phyloP scores from a whole-genome alignment of 2,113 vertebrate species.

The Mesembrinibis cayennensis region DNA sequence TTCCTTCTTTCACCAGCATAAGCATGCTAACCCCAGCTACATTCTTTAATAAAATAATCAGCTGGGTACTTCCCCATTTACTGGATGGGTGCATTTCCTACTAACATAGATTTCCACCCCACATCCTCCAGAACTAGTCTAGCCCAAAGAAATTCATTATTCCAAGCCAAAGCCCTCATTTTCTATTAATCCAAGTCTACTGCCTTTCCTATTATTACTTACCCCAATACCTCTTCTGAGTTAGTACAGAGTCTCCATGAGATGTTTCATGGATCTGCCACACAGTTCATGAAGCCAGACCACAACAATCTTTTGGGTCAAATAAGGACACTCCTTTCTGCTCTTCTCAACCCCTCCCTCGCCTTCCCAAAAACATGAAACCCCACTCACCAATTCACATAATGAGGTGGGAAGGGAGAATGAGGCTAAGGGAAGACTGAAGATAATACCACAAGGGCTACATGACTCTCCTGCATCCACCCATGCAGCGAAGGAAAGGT shows the following conservation, averaged over 20 bases:
- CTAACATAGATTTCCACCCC: not conserved
- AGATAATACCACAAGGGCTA: not conserved
- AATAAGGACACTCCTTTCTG: not conserved
- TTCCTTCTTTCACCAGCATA: not conserved
- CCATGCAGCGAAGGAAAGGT: not conserved
- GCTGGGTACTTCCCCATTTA: not conserved
- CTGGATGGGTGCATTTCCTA: not conserved
- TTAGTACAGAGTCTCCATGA: not conserved
- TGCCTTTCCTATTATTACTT: not conserved
- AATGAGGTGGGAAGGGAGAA: not conserved
- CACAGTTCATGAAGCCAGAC: not conserved
- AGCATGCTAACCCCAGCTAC: not conserved
- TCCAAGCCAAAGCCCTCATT: not conserved
- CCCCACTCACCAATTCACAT: not conserved
- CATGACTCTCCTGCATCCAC: rapidly evolving
- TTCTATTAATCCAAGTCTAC: not conserved
- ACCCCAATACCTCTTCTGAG: too few relatives aligned
- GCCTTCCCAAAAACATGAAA: not conserved
- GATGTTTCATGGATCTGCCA: not conserved
- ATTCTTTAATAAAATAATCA: not conserved
- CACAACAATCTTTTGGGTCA: not conserved
- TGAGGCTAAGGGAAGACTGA: not conserved
- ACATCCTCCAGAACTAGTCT: not conserved
- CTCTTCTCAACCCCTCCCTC: not conserved
- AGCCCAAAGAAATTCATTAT: not conserved